These are phyloP conservation scores for Montipora sp. DNA, from an alignment of 64 coral and sea anemone genomes.

Conservation along the genomic window DNA sequence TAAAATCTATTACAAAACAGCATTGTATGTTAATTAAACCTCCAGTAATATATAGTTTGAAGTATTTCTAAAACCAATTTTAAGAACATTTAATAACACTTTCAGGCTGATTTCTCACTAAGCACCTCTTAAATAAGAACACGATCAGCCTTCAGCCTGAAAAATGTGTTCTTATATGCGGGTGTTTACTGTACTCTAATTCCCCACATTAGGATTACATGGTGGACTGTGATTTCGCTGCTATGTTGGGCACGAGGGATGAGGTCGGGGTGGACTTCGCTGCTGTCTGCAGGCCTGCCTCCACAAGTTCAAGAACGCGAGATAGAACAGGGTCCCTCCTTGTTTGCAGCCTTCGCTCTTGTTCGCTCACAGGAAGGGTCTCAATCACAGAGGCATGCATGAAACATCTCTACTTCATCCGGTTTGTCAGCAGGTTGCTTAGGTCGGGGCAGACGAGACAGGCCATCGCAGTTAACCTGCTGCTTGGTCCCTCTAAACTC, in stretches of 20 bases:
- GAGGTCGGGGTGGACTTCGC: neutral
- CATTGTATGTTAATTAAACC: too few species aligned
- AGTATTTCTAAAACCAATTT: too few species aligned
- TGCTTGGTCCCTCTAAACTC: conserved; percentile 32
- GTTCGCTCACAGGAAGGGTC: conserved; percentile 43
- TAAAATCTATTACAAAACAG: too few species aligned
- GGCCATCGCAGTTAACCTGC: conserved; percentile 53
- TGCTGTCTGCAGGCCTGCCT: conserved; percentile 6
- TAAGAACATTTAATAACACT: too few species aligned
- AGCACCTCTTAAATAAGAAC: too few species aligned
- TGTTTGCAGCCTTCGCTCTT: conserved; percentile 34
- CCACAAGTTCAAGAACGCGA: conserved; percentile 43
- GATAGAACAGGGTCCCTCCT: conserved; percentile 50
- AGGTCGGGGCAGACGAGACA: conserved; percentile 9
- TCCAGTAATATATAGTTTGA: too few species aligned
- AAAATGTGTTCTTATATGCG: too few species aligned
- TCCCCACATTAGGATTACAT: conserved; percentile 41
- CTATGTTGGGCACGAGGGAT: conserved; percentile 20
- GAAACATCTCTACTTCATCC: conserved; percentile 17
- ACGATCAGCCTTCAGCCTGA: too few species aligned
- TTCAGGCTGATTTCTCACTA: too few species aligned
- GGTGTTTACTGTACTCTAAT: neutral
- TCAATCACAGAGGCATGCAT: conserved; percentile 30
- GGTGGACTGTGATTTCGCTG: conserved; percentile 1
- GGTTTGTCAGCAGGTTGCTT: neutral